Evolutionary conservation across 1,140 invertebrate genomes (phyloP).

Genomic region (Homalodisca vitripennis): DNA sequence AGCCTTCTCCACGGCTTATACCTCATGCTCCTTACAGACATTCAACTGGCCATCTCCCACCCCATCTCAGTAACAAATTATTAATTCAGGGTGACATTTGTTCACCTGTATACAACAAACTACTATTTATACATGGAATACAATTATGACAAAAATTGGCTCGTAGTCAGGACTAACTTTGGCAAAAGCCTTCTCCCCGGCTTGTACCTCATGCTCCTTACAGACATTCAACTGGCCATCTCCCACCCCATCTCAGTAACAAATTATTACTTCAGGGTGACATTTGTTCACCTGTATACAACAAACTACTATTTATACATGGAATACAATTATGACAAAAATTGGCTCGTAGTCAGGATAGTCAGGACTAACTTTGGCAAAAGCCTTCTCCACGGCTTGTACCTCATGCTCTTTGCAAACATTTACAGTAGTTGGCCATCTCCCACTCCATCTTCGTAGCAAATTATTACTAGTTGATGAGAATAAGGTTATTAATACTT

Average conservation of each 20-base stretch:
- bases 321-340: constrained; percentile 80
- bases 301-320: too few species aligned
- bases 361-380: constrained; percentile 52
- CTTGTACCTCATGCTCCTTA: constrained; percentile 74
- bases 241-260: constrained; percentile 90
- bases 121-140: too few species aligned
- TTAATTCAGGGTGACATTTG: constrained; percentile 66
- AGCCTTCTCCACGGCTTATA: constrained; percentile 68
- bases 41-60: constrained; percentile 86
- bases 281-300: constrained; percentile 60
- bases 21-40: constrained; percentile 69
- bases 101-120: constrained; percentile 63
- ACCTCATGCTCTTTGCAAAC: constrained; percentile 73
- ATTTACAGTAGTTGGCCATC: constrained; percentile 83
- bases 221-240: constrained; percentile 79
- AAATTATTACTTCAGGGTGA: constrained; percentile 75
- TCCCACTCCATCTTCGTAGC: constrained; percentile 90
- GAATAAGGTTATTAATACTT: too few species aligned
- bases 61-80: constrained; percentile 90
- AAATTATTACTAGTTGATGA: constrained; percentile 75
- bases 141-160: constrained; percentile 72
- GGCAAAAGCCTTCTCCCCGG: constrained; percentile 64
- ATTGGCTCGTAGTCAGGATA: constrained; percentile 65
- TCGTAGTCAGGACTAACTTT: constrained; percentile 54
- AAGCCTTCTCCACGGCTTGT: constrained; percentile 65